Evolutionary conservation across 2,113 vertebrate genomes (phyloP).

Genomic region (Saimiri boliviensis): DNA sequence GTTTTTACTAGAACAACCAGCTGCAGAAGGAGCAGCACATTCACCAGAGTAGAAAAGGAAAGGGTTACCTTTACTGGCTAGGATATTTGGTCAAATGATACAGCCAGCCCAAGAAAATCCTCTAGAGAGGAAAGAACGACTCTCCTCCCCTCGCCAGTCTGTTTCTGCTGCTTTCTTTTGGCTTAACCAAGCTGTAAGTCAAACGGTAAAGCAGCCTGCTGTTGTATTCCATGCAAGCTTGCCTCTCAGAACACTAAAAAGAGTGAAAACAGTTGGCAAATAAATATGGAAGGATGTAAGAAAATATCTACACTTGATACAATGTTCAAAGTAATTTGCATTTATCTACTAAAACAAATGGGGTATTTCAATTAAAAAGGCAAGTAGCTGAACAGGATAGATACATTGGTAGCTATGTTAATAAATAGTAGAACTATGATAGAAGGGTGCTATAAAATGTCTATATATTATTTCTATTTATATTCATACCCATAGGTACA

Average conservation of each 20-base stretch:
- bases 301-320: background rate
- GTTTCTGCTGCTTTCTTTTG: background rate
- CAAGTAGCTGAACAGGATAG: background rate
- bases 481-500: background rate
- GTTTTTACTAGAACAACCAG: background rate
- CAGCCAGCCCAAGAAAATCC: background rate
- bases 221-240: background rate
- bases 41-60: background rate
- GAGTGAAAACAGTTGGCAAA: background rate
- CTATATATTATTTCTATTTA: background rate
- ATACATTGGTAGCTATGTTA: background rate
- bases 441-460: background rate
- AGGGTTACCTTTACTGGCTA: background rate
- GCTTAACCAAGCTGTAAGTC: background rate
- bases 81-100: background rate
- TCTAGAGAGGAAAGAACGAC: background rate
- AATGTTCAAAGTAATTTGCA: background rate
- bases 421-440: background rate
- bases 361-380: background rate
- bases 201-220: background rate
- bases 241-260: background rate
- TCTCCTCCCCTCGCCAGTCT: fast-evolving
- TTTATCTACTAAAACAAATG: background rate
- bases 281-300: background rate
- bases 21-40: background rate